Conservation (phyloP, 2,888 invertebrate genomes). For the Cactoblastis cactorum region DNA sequence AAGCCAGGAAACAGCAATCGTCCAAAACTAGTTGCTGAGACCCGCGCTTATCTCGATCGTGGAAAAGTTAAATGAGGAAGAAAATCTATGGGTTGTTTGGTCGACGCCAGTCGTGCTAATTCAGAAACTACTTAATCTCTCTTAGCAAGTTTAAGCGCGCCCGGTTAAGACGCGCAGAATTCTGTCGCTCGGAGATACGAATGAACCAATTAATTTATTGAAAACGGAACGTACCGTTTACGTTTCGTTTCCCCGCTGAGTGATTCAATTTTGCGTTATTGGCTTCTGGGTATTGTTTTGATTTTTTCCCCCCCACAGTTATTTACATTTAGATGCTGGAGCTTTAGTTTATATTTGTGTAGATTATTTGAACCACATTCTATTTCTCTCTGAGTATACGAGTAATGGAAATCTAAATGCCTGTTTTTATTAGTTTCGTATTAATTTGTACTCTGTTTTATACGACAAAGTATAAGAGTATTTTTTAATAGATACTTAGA, state of each 20-base stretch:
- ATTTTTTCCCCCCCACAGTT: background rate
- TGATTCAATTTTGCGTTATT: slow-evolving; percentile 7
- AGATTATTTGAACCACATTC: too few relatives aligned
- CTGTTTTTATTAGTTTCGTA: too few relatives aligned
- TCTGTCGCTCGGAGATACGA: slow-evolving; percentile 17
- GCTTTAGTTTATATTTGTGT: too few relatives aligned
- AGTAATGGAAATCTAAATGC: too few relatives aligned
- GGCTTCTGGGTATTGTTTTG: background rate
- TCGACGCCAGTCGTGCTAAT: slow-evolving; percentile 51
- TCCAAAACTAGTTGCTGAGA: background rate
- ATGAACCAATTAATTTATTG: slow-evolving; percentile 36
- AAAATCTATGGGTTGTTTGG: slow-evolving; percentile 61
- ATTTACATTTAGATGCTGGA: background rate
- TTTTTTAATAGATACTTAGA: too few relatives aligned
- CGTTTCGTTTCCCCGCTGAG: slow-evolving; percentile 4
- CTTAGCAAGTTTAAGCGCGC: slow-evolving; percentile 41
- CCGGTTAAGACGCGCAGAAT: slow-evolving; percentile 30
- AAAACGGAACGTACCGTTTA: slow-evolving; percentile 28
- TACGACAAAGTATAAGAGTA: too few relatives aligned
- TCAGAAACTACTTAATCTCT: slow-evolving; percentile 57
- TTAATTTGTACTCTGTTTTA: too few relatives aligned
- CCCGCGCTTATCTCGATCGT: slow-evolving; percentile 45
- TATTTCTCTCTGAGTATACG: too few relatives aligned
- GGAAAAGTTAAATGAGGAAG: slow-evolving; percentile 63
- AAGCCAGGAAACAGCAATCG: background rate